phyloP scores from a whole-genome alignment of 2,113 vertebrate genomes.

The Gracilinanus agilis region DNA sequence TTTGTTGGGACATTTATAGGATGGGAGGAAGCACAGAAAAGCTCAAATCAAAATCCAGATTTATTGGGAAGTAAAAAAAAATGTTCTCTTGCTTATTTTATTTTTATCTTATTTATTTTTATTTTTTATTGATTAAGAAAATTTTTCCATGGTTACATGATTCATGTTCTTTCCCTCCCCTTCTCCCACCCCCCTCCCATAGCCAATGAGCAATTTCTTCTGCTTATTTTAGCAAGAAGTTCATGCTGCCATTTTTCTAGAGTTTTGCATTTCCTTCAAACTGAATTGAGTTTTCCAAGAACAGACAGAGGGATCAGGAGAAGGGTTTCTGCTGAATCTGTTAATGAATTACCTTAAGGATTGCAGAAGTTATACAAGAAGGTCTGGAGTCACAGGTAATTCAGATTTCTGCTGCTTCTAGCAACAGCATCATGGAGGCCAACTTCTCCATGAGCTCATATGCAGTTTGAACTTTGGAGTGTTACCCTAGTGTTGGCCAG shows the following conservation, averaged over 20 bases:
- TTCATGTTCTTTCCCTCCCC: no score
- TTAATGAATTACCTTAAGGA: constrained; percentile 44
- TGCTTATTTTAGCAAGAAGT: constrained; percentile 14
- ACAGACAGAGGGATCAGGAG: constrained; percentile 10
- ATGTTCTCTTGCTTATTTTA: background rate
- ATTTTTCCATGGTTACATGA: no score
- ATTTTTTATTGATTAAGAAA: no score
- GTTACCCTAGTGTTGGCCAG: background rate
- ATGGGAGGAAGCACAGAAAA: constrained; percentile 23
- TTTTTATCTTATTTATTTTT: no score
- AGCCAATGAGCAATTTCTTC: no score
- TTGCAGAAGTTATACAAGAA: constrained; percentile 45
- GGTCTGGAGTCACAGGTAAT: background rate
- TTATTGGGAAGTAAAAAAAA: constrained; percentile 41
- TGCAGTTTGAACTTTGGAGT: constrained; percentile 7
- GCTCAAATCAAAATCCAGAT: constrained; percentile 33
- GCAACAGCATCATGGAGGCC: constrained; percentile 15
- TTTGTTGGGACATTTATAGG: constrained; percentile 50
- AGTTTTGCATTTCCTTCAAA: constrained; percentile 21
- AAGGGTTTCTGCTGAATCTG: constrained; percentile 27
- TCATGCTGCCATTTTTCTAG: constrained; percentile 28
- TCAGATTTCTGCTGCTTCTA: constrained; percentile 9
- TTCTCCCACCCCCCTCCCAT: no score
- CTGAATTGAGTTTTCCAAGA: constrained; percentile 29
- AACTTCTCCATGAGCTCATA: constrained; percentile 27